These are phyloP conservation scores for Echinops telfairi DNA, from an alignment of 2,113 vertebrate species.

Conservation along the genomic window DNA sequence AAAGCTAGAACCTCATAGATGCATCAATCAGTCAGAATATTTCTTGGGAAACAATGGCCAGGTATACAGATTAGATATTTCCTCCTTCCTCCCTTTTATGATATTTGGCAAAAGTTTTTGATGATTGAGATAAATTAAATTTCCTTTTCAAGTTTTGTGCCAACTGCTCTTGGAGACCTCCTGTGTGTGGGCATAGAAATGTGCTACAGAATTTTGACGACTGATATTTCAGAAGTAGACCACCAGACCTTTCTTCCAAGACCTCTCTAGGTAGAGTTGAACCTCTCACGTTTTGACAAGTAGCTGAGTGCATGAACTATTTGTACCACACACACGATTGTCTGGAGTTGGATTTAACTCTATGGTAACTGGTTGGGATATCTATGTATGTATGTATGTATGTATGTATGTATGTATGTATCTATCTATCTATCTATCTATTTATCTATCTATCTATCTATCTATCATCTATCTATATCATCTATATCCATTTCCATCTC, in stretches of 20 bases:
- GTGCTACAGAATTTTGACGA: neutral
- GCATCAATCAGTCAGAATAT: neutral
- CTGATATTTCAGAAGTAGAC: neutral
- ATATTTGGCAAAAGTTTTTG: neutral
- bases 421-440: no score
- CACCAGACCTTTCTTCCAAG: neutral
- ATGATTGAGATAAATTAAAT: neutral
- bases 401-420: no score
- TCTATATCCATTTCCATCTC: no score
- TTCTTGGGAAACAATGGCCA: neutral
- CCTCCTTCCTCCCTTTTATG: neutral
- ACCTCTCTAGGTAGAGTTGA: neutral
- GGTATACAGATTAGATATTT: neutral
- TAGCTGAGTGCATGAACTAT: neutral
- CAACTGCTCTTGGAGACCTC: neutral
- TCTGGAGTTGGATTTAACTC: neutral
- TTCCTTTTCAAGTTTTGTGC: neutral
- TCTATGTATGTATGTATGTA: neutral
- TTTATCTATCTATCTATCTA: no score
- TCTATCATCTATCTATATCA: no score
- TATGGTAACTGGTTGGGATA: neutral
- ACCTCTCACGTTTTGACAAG: neutral
- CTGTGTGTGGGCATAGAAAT: neutral
- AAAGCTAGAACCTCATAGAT: neutral
- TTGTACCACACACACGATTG: neutral